Percentiles rank a stretch among this genome's conserved stretches.
Evolutionary conservation across 2,113 vertebrate genomes (phyloP).

Genomic region (Mobula hypostoma): DNA sequence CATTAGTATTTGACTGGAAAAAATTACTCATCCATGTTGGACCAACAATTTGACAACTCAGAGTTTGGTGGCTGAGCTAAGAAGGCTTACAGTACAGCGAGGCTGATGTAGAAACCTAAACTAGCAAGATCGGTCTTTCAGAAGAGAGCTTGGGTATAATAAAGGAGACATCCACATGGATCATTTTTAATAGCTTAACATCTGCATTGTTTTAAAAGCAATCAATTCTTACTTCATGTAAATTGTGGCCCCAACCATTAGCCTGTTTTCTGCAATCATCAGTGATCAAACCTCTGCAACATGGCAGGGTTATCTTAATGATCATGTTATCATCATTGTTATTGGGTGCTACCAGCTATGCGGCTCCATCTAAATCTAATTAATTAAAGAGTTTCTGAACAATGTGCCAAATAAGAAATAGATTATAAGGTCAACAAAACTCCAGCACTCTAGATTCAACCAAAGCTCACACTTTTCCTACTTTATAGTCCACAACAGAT

Average conservation of each 20-base stretch:
- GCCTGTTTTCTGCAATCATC: background rate
- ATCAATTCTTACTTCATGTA: background rate
- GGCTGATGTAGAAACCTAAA: background rate
- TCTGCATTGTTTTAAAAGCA: background rate
- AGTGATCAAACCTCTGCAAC: background rate
- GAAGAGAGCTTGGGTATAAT: background rate
- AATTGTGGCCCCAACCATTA: background rate
- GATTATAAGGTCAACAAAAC: background rate
- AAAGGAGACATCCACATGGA: background rate
- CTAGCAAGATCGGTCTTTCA: background rate
- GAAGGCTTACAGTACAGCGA: background rate
- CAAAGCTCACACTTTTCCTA: background rate
- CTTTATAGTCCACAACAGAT: background rate
- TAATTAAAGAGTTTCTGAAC: too few species aligned
- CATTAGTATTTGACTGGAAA: background rate
- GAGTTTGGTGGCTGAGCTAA: background rate
- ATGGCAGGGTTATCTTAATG: background rate
- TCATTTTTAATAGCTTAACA: background rate
- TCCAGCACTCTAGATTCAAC: background rate
- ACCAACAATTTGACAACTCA: background rate
- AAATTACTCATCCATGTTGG: background rate
- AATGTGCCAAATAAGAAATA: background rate
- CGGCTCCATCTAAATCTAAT: background rate
- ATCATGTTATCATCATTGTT: background rate
- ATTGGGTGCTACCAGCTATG: background rate